Percentiles rank a stretch among this genome's conserved stretches.
These are phyloP conservation scores for Asbolus verrucosus DNA, from an alignment of 1,140 invertebrate genomes.

Conservation along the genomic window DNA sequence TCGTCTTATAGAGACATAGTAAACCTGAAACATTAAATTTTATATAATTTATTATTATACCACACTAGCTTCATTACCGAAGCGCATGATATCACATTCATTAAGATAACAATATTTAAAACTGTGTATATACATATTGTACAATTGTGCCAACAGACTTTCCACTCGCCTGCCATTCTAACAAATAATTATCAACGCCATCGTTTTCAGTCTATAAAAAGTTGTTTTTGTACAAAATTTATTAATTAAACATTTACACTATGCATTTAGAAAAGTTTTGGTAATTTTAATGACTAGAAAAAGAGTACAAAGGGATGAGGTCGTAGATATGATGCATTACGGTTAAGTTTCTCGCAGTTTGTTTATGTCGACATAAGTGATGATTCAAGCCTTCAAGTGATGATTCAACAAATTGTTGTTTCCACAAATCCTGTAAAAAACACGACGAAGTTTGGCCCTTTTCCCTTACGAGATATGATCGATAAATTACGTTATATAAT, in stretches of 20 bases:
- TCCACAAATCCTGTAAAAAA: too few relatives aligned
- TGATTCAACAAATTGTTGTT: too few relatives aligned
- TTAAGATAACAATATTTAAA: constrained; percentile 51
- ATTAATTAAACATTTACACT: constrained; percentile 30
- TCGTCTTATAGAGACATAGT: constrained; percentile 52
- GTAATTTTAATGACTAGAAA: constrained; percentile 41
- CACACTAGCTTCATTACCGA: constrained; percentile 20
- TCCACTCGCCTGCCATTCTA: constrained; percentile 15
- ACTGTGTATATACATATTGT: constrained; percentile 50
- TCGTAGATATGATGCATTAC: constrained; percentile 7
- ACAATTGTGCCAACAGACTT: constrained; percentile 46
- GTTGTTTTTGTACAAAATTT: constrained; percentile 26
- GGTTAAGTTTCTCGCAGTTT: too few relatives aligned
- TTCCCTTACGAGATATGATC: constrained; percentile 7
- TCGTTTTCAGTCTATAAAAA: constrained; percentile 44
- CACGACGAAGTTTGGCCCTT: too few relatives aligned
- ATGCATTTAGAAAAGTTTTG: constrained; percentile 32
- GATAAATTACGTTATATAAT: constrained; percentile 35
- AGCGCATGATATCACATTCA: constrained; percentile 47
- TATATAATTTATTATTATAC: constrained; percentile 46
- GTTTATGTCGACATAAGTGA: too few relatives aligned
- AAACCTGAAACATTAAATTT: constrained; percentile 51
- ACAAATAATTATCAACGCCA: constrained; percentile 10
- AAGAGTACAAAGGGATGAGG: constrained; percentile 27
- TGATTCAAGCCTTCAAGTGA: too few relatives aligned